Evolutionary conservation across 2,888 invertebrate species (phyloP).

Genomic region (Melikaiella ostensackeni): DNA sequence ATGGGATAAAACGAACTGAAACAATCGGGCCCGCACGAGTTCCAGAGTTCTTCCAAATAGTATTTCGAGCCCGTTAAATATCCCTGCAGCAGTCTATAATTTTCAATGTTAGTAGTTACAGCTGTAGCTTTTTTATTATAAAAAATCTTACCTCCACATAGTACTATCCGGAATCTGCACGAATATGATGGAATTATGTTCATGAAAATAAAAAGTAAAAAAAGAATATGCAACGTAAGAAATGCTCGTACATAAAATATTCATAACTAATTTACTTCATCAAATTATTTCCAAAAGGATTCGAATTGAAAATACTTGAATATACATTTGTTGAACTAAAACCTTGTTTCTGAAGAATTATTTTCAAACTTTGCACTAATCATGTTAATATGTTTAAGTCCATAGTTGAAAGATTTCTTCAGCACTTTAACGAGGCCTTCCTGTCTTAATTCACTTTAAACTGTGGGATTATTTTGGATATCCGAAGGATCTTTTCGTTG

Average conservation of each 20-base stretch:
- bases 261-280: not conserved
- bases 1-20: not conserved
- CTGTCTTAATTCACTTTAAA: not conserved
- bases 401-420: not conserved
- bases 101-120: not conserved
- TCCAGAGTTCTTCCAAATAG: slow-evolving; percentile 15
- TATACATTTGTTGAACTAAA: no score
- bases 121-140: not conserved
- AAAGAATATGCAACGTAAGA: not conserved
- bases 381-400: not conserved
- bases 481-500: not conserved
- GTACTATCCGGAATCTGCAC: slow-evolving; percentile 62
- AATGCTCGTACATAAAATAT: not conserved
- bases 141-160: slow-evolving; percentile 62
- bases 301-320: not conserved
- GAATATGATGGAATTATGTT: slow-evolving; percentile 40
- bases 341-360: not conserved
- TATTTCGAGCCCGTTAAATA: not conserved
- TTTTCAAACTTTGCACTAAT: not conserved
- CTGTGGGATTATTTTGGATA: not conserved
- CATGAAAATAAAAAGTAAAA: not conserved
- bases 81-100: not conserved
- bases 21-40: slow-evolving; percentile 5
- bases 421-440: not conserved
- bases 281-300: not conserved